Percentiles rank a stretch among this genome's conserved stretches.
phyloP scores from a whole-genome alignment of 2,797 vertebrate species.

The Cetoscarus ocellatus region DNA sequence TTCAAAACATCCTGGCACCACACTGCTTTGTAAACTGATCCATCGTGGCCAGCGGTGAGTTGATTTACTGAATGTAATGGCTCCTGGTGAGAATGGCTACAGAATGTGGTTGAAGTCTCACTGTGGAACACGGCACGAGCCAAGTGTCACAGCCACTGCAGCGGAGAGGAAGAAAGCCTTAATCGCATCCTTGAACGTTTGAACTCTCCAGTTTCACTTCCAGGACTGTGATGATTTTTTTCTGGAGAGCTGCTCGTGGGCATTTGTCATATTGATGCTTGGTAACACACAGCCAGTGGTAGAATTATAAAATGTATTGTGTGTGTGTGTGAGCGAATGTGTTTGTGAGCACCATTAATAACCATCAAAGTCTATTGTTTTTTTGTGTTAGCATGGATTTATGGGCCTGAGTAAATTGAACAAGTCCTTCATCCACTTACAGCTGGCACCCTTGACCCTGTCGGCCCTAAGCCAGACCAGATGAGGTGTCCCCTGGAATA shows the following conservation, averaged over 20 bases:
- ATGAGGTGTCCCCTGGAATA: conserved; percentile 77
- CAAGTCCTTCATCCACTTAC: conserved; percentile 67
- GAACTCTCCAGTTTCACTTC: conserved; percentile 61
- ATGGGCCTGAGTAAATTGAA: conserved; percentile 64
- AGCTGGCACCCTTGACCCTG: conserved; percentile 58
- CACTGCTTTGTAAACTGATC: conserved; percentile 48
- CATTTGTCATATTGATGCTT: conserved; percentile 49
- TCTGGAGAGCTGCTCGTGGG: conserved; percentile 47
- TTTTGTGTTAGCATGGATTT: conserved; percentile 57
- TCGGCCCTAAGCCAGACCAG: conserved; percentile 55
- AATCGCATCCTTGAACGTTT: conserved; percentile 76
- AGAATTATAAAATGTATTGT: conserved; percentile 54
- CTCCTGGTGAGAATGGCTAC: conserved; percentile 52
- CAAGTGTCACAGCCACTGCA: conserved; percentile 61
- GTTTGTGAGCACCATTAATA: conserved; percentile 63
- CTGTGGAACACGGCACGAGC: conserved; percentile 50
- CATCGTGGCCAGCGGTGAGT: conserved; percentile 36
- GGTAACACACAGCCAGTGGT: conserved; percentile 23
- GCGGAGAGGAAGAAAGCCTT: conserved; percentile 41
- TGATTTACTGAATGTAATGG: conserved; percentile 69
- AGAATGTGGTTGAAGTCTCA: conserved; percentile 44
- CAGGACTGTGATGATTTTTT: conserved; percentile 58
- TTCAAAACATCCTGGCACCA: conserved; percentile 22
- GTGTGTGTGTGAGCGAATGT: conserved; percentile 47
- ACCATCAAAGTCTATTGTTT: conserved; percentile 58